phyloP scores from a whole-genome alignment of 2,113 vertebrate species.

The Dipodomys stephensi region DNA sequence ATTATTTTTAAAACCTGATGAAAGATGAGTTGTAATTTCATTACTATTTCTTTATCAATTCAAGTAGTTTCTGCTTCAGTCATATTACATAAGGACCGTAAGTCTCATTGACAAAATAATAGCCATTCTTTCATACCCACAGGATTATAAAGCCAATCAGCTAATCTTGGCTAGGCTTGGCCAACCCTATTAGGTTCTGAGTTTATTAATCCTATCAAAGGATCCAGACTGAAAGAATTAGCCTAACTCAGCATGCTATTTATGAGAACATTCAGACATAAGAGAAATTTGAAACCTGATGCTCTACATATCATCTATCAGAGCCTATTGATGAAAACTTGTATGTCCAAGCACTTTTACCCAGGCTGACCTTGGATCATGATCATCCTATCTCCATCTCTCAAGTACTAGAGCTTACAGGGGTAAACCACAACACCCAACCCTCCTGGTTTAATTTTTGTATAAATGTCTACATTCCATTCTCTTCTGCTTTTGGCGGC shows the following conservation, averaged over 20 bases:
- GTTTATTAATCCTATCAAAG: neutral
- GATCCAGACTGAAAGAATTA: neutral
- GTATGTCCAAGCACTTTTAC: no score
- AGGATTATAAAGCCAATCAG: neutral
- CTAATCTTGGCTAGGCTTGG: neutral
- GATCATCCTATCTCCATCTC: no score
- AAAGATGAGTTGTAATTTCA: neutral
- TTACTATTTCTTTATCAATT: neutral
- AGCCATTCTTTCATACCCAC: neutral
- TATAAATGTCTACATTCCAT: neutral
- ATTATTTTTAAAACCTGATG: neutral
- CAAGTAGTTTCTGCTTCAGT: neutral
- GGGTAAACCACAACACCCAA: no score
- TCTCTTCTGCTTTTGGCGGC: neutral
- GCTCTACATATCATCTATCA: neutral
- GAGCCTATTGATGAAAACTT: no score
- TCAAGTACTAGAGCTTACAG: no score
- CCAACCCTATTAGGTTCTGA: neutral
- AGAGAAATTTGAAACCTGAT: neutral
- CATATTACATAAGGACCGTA: neutral
- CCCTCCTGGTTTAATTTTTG: neutral
- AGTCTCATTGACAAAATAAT: neutral
- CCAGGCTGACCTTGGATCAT: no score
- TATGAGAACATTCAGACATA: neutral
- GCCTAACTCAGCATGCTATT: neutral